Percentiles rank a stretch among this genome's conserved stretches.
Conservation (phyloP, 2,888 invertebrate genomes). For the Philhelius pedissequus region DNA sequence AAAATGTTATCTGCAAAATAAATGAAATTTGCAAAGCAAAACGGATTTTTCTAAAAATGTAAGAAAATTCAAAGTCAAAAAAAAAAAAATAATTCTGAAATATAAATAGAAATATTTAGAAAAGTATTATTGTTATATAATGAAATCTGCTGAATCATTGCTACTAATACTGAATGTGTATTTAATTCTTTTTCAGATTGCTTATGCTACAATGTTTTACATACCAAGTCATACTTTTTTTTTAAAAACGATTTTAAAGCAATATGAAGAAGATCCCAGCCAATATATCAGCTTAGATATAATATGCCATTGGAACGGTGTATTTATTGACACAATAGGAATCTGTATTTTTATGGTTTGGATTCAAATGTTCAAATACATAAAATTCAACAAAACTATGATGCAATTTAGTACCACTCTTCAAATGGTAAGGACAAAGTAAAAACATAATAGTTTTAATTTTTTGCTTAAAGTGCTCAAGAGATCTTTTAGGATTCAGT, state of each 20-base stretch:
- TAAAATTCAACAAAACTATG: conserved; percentile 69
- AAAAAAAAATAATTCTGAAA: no score
- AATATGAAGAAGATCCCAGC: not conserved
- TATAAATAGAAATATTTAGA: no score
- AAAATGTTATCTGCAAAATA: no score
- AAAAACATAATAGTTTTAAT: no score
- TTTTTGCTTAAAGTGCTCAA: conserved; percentile 62
- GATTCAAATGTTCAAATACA: conserved; percentile 65
- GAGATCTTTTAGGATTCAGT: conserved; percentile 65
- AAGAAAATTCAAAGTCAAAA: no score
- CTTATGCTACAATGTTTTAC: conserved; percentile 3
- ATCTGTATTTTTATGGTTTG: conserved; percentile 63
- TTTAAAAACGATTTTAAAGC: not conserved
- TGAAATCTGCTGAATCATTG: no score
- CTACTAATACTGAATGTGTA: no score
- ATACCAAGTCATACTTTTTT: conserved; percentile 4
- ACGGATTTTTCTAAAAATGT: no score
- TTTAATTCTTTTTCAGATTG: conserved; percentile 7
- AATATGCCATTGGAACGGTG: not conserved
- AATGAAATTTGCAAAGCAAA: no score
- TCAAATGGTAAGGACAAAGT: conserved; percentile 24
- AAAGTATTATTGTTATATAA: no score
- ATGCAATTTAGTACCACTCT: conserved; percentile 52
- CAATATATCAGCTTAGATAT: conserved; percentile 57
- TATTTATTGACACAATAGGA: conserved; percentile 53